phyloP scores from a whole-genome alignment of 2,888 invertebrate species.

The Drosophila sordidula region DNA sequence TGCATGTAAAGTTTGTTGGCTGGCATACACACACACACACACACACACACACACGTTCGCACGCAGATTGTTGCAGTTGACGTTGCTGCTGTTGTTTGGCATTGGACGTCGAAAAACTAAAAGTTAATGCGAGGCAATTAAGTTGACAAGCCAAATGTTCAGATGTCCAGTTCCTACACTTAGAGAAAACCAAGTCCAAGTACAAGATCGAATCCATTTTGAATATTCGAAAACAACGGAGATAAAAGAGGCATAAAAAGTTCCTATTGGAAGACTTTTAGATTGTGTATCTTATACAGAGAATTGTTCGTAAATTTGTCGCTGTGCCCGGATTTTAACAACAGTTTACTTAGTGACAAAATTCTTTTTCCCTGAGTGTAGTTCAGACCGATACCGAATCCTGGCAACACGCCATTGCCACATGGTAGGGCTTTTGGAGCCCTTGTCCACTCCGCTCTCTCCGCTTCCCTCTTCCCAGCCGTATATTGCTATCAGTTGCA shows the following conservation, averaged over 20 bases:
- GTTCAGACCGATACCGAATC: neutral
- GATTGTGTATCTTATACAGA: neutral
- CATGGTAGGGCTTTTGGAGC: conserved; percentile 1
- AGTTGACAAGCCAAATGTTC: conserved; percentile 77
- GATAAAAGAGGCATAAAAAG: no score
- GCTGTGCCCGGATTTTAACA: no score
- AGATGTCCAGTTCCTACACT: conserved; percentile 15
- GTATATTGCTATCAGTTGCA: conserved; percentile 6
- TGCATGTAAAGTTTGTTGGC: conserved; percentile 40
- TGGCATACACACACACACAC: conserved; percentile 14
- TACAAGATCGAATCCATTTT: no score
- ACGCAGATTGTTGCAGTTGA: conserved; percentile 15
- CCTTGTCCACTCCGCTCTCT: no score
- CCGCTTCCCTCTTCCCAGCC: neutral
- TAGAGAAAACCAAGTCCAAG: neutral
- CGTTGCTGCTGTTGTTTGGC: conserved; percentile 31
- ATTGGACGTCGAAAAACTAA: conserved; percentile 53
- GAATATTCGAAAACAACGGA: no score
- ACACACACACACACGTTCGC: conserved; percentile 4
- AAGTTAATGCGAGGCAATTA: conserved; percentile 78
- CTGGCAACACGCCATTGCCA: conserved; percentile 58
- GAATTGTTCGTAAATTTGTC: no score
- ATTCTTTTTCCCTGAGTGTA: neutral
- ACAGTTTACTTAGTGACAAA: no score
- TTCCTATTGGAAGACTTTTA: neutral